These are phyloP conservation scores for Tapirus indicus DNA, from an alignment of 2,797 vertebrate species.

Conservation along the genomic window DNA sequence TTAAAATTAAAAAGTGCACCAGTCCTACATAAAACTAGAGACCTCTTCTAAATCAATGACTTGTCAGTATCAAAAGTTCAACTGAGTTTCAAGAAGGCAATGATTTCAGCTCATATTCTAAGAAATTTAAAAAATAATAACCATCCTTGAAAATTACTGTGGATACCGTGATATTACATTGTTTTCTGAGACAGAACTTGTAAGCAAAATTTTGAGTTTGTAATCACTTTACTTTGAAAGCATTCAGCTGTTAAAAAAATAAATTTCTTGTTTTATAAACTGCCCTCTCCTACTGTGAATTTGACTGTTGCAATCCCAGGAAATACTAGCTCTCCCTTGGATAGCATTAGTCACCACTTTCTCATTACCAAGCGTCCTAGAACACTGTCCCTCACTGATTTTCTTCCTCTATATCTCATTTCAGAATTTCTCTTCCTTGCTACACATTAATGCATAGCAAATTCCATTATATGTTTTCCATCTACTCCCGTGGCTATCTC, in stretches of 20 bases:
- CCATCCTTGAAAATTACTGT: constrained; percentile 4
- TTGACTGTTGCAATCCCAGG: not conserved
- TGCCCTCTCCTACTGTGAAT: not conserved
- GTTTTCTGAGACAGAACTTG: constrained; percentile 33
- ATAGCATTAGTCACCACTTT: not conserved
- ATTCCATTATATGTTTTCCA: not conserved
- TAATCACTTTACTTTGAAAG: constrained; percentile 54
- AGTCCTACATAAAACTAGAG: not conserved
- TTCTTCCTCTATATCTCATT: not conserved
- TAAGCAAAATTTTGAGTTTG: not conserved
- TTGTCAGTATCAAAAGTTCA: constrained; percentile 9
- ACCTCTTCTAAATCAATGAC: constrained; percentile 19
- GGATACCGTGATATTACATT: not conserved
- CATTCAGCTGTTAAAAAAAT: constrained; percentile 1
- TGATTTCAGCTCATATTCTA: constrained; percentile 10
- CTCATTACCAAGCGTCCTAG: not conserved
- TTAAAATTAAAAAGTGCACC: constrained; percentile 53
- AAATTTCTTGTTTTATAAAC: not conserved
- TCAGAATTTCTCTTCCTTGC: constrained; percentile 5
- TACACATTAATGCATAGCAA: constrained; percentile 8
- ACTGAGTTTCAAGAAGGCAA: not conserved
- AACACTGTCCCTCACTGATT: not conserved
- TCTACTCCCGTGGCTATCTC: not conserved
- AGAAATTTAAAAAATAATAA: not conserved
- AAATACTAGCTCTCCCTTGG: not conserved